Conservation (phyloP, 2,888 invertebrate genomes). For the Nomada ruficornis region DNA sequence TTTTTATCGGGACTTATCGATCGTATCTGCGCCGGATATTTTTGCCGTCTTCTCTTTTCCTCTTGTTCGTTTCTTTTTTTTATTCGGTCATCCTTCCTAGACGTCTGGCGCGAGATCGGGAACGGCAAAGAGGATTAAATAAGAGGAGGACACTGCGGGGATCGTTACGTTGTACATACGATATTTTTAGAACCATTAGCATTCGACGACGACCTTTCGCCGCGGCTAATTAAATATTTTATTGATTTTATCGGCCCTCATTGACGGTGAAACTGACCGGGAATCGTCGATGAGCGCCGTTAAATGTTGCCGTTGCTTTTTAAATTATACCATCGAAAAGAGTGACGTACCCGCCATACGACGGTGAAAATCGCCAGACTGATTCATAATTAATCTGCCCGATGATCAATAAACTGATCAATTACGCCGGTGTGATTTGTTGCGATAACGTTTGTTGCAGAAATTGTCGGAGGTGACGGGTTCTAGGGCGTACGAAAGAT, state of each 20-base stretch:
- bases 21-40: conserved; percentile 14
- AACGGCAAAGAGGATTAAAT: not conserved
- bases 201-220: not conserved
- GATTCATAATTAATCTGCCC: conserved; percentile 38
- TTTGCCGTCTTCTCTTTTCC: too few relatives aligned
- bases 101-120: not conserved
- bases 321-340: not conserved
- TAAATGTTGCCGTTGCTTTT: not conserved
- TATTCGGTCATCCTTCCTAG: not conserved
- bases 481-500: conserved; percentile 94
- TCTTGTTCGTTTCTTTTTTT: not conserved
- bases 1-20: not conserved
- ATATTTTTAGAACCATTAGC: conserved; percentile 21
- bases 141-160: not conserved
- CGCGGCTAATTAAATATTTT: conserved; percentile 29
- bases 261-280: conserved; percentile 10
- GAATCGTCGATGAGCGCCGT: not conserved
- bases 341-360: too few relatives aligned
- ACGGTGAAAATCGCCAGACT: not conserved
- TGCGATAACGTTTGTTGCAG: conserved; percentile 83
- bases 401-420: conserved; percentile 12
- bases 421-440: conserved; percentile 15
- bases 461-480: conserved; percentile 93
- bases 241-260: conserved; percentile 20
- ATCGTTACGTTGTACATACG: conserved; percentile 9